Evolutionary conservation across 2,113 vertebrate species (phyloP).

Genomic region (Artemisiospiza belli): DNA sequence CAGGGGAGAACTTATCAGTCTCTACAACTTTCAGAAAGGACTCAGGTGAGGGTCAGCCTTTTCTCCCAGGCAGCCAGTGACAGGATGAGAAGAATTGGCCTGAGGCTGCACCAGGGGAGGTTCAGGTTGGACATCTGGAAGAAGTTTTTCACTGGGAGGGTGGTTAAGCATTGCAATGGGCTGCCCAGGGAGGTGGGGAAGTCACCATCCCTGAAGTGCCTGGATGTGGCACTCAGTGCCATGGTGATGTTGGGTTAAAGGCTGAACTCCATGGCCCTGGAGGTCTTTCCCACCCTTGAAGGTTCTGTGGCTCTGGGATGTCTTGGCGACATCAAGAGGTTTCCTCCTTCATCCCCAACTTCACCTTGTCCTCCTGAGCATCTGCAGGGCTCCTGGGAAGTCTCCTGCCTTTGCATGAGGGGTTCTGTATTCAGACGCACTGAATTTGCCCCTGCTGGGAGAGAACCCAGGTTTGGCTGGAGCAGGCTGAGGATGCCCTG

Average conservation of each 20-base stretch:
- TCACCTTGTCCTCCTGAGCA: background rate
- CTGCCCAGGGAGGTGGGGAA: background rate
- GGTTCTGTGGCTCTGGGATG: background rate
- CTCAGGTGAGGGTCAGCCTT: background rate
- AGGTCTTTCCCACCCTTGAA: background rate
- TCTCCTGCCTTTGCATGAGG: background rate
- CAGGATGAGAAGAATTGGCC: background rate
- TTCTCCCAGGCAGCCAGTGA: background rate
- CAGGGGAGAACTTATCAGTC: background rate
- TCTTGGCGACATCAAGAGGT: background rate
- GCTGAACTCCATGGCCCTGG: background rate
- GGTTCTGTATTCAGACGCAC: background rate
- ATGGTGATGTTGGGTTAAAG: background rate
- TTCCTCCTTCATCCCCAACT: background rate
- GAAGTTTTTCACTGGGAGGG: background rate
- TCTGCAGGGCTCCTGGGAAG: background rate
- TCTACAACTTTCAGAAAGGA: background rate
- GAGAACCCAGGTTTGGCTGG: rapidly evolving
- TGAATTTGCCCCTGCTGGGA: rapidly evolving
- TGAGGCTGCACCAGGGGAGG: background rate
- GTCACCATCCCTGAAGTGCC: background rate
- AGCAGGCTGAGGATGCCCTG: background rate
- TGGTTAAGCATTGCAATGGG: background rate
- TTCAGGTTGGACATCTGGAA: background rate
- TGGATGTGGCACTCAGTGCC: background rate